These are phyloP conservation scores for Aleiodes testaceus DNA, from an alignment of 2,888 invertebrate species.

Conservation along the genomic window DNA sequence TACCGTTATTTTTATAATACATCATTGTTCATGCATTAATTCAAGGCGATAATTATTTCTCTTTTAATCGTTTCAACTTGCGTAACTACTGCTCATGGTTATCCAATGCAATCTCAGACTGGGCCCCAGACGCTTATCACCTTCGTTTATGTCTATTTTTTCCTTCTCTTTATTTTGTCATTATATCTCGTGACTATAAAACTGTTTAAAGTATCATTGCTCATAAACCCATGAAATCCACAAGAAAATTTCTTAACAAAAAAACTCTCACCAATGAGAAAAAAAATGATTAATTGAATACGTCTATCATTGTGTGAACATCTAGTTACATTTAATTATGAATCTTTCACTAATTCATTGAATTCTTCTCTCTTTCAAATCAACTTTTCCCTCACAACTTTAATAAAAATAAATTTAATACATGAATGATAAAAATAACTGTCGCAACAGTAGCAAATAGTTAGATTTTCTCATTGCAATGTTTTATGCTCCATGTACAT, in stretches of 20 bases:
- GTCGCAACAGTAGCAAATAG: slow-evolving; percentile 16
- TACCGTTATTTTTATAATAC: slow-evolving; percentile 30
- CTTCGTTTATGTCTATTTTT: slow-evolving; percentile 15
- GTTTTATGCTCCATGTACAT: slow-evolving; percentile 2
- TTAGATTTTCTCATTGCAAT: slow-evolving; percentile 25
- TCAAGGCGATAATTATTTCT: slow-evolving; percentile 26
- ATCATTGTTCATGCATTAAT: slow-evolving; percentile 33
- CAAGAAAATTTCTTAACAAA: too few species aligned
- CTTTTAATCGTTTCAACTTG: slow-evolving; percentile 18
- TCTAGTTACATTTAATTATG: too few species aligned
- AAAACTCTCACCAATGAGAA: too few species aligned
- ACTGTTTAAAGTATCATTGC: slow-evolving; percentile 32
- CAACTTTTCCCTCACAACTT: neutral
- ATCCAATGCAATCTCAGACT: slow-evolving; percentile 33
- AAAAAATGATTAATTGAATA: too few species aligned
- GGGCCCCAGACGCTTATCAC: slow-evolving; percentile 13
- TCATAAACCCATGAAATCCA: slow-evolving; percentile 24
- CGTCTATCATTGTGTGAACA: too few species aligned
- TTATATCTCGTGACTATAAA: slow-evolving; percentile 6
- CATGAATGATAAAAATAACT: neutral
- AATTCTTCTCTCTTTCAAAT: neutral
- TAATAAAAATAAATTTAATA: neutral
- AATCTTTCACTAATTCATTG: neutral
- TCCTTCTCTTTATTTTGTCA: slow-evolving; percentile 13
- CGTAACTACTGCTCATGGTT: slow-evolving; percentile 35